Base-by-base conservation (phyloP, 1,140 invertebrate genomes). In the Eumaeus atala region DNA sequence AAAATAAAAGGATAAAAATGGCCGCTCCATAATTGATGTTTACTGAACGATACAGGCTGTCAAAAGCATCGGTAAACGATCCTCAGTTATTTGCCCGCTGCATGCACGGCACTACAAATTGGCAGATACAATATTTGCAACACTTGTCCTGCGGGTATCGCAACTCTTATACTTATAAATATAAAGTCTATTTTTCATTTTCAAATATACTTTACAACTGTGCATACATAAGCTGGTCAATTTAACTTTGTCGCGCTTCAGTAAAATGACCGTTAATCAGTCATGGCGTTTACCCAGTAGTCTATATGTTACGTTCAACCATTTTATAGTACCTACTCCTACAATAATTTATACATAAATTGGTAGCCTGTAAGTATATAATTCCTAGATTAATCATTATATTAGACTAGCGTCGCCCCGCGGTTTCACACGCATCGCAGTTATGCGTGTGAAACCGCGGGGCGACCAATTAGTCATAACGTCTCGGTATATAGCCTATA, bases 61-160 rank as follows among this genome's bases (percentile, higher is more conserved):
- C 78, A 79, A 81, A 82, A 80, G 78, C 78, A 73, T 77, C 61
- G 68, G 78, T 67, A 76, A 78, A 78, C 77, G 75, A 69, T 76
- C 56, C 60, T 64, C 66, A 64, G 72, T 67, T 82, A 77, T 80
- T 80, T 84, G 75, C 76, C 70, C 66, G 59, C 65, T 61, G 68
- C 74, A 65, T 69, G 65, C 64, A 73, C 62, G 56, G 59, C 64
- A 67, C 65, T 73, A 76, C 77, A 77, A 82, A 82, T 78, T 77
- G 74, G 66, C 67, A 67, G 72, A 70, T 70, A 54, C 61, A 62
- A 64, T 64, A 57, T 67, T 64, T 60, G 61, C 63, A 59, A 58
- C 51, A n/a, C 40, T 61, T 51, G 47, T 60, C 34, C 51, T 55
- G 10, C 40, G 12, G 14, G 18, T n/a, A 12, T 7, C 12, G 12